Percentiles rank a stretch among this genome's conserved stretches.
These are phyloP conservation scores for Galerucella pusilla DNA, from an alignment of 2,888 invertebrate genomes.

Conservation along the genomic window DNA sequence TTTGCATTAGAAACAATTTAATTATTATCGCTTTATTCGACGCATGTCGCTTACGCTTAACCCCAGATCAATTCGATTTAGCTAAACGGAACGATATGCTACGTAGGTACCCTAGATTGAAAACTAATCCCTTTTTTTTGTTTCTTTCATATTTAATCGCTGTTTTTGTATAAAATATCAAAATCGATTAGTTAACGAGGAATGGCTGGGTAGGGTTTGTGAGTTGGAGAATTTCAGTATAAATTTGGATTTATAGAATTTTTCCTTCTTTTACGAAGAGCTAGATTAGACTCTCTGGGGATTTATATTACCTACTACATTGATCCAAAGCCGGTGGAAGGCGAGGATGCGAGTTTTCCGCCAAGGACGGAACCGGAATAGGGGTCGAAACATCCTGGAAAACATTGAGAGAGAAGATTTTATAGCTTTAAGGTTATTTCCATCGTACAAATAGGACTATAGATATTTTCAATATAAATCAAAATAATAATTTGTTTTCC, in stretches of 20 bases:
- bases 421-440: conserved; percentile 9
- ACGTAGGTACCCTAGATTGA: background rate
- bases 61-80: background rate
- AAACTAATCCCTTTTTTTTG: conserved; percentile 6
- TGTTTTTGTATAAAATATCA: conserved; percentile 6
- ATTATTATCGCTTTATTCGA: conserved; percentile 29
- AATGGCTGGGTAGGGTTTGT: background rate
- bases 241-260: conserved; percentile 14
- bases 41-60: conserved; percentile 12
- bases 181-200: background rate
- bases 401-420: conserved; percentile 2
- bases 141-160: conserved; percentile 3
- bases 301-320: conserved; percentile 39
- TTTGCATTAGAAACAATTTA: conserved; percentile 37
- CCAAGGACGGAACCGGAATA: conserved; percentile 18
- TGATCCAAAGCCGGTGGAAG: conserved; percentile 36
- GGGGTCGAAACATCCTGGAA: conserved; percentile 14
- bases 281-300: conserved; percentile 37
- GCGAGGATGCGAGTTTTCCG: conserved; percentile 21
- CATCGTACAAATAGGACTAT: background rate
- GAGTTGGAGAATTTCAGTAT: conserved; percentile 13
- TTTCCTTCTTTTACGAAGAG: conserved; percentile 19
- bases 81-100: background rate
- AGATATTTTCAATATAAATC: background rate
- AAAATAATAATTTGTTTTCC: background rate